phyloP scores from a whole-genome alignment of 2,888 invertebrate genomes.

The Sympetrum striolatum region DNA sequence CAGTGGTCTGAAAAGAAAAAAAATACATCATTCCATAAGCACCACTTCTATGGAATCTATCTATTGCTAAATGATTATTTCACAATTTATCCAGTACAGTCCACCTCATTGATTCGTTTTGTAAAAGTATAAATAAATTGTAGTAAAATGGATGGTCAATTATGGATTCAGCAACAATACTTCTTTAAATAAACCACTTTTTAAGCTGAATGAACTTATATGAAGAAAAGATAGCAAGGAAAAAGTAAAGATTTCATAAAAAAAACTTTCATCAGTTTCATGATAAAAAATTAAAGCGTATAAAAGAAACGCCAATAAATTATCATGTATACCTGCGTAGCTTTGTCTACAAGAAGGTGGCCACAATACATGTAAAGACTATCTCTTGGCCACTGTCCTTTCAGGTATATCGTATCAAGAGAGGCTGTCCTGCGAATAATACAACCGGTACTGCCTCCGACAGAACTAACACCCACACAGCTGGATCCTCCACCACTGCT shows the following conservation, averaged over 20 bases:
- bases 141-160: no score
- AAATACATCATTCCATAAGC: background rate
- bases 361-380: slow-evolving; percentile 72
- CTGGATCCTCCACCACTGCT: slow-evolving; percentile 31
- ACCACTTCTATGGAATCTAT: background rate
- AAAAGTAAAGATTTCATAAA: no score
- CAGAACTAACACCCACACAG: slow-evolving; percentile 61
- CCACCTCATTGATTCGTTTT: no score
- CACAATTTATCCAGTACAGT: no score
- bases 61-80: no score
- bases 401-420: slow-evolving; percentile 78
- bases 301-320: slow-evolving; percentile 40
- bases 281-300: background rate
- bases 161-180: no score
- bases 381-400: slow-evolving; percentile 80
- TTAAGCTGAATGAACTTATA: no score
- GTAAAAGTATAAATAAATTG: no score
- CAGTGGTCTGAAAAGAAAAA: slow-evolving; percentile 66
- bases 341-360: slow-evolving; percentile 76
- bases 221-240: no score
- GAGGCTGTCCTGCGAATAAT: slow-evolving; percentile 77
- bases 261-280: no score
- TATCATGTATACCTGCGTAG: slow-evolving; percentile 71
- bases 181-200: no score
- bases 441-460: slow-evolving; percentile 37